These are phyloP conservation scores for Akabosia matsudoensis DNA, from an alignment of 1,140 invertebrate genomes.

Conservation along the genomic window DNA sequence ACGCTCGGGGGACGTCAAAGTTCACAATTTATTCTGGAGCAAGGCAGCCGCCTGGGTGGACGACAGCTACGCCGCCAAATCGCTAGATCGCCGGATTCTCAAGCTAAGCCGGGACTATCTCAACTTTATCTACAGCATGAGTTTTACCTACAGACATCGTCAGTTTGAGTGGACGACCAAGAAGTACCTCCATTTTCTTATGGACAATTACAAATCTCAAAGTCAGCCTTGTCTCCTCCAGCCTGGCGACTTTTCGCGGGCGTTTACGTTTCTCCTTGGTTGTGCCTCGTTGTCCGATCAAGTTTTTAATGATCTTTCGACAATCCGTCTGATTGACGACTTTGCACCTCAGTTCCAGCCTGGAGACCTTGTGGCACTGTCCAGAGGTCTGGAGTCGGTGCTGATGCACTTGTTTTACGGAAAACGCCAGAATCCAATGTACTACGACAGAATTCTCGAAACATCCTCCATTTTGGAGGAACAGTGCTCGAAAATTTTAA, in stretches of 20 bases:
- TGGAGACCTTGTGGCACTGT: conserved; percentile 38
- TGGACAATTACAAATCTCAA: conserved; percentile 50
- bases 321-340: conserved; percentile 34
- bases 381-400: not conserved
- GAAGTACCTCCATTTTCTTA: conserved; percentile 50
- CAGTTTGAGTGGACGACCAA: conserved; percentile 53
- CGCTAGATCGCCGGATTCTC: conserved; percentile 16
- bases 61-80: not conserved
- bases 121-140: conserved; percentile 56
- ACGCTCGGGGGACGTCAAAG: conserved; percentile 6
- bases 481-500: not conserved
- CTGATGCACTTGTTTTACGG: not conserved
- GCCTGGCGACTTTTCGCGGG: conserved; percentile 51
- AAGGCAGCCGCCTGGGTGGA: conserved; percentile 6
- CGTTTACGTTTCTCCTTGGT: conserved; percentile 54
- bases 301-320: conserved; percentile 32
- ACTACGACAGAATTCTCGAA: conserved; percentile 32
- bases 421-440: not conserved
- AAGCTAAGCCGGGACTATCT: conserved; percentile 51
- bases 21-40: conserved; percentile 41
- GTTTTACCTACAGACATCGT: conserved; percentile 53
- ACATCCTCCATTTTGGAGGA: conserved; percentile 30
- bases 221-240: conserved; percentile 42
- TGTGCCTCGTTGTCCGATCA: conserved; percentile 47
- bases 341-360: conserved; percentile 40